Conservation (phyloP, 2,113 vertebrate genomes). For the Nycticebus coucang region DNA sequence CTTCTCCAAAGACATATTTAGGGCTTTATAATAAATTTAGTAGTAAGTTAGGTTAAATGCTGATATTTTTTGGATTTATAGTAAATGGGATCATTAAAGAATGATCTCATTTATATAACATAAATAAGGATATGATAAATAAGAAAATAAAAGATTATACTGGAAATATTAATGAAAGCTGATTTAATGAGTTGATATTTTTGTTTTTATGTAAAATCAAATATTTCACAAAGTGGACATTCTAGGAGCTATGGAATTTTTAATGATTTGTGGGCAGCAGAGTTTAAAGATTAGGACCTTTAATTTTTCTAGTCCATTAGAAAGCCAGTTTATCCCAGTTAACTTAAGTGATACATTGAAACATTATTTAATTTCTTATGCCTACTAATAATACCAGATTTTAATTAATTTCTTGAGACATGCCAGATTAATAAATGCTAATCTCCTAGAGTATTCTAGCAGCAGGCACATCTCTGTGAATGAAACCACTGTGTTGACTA, state of each 20-base stretch:
- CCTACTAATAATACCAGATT: no score
- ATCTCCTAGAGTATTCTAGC: no score
- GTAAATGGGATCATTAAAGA: slow-evolving; percentile 7
- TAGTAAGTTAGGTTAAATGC: background rate
- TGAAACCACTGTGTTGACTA: no score
- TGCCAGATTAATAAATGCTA: no score
- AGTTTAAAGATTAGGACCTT: slow-evolving; percentile 35
- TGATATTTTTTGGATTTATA: slow-evolving; percentile 1
- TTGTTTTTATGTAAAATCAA: slow-evolving; percentile 34
- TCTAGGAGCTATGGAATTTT: slow-evolving; percentile 2
- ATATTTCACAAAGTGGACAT: background rate
- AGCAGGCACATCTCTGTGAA: no score
- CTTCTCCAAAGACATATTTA: background rate
- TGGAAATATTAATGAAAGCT: slow-evolving; percentile 40
- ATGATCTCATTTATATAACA: no score
- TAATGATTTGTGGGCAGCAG: slow-evolving; percentile 29
- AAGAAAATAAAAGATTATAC: background rate
- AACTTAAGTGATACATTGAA: background rate
- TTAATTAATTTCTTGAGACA: no score
- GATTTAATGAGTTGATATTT: slow-evolving; percentile 16
- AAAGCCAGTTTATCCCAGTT: background rate
- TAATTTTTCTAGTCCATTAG: slow-evolving; percentile 12
- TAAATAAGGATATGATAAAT: background rate
- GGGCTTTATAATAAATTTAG: slow-evolving; percentile 34
- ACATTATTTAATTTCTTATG: slow-evolving; percentile 35